Percentiles rank a stretch among this genome's conserved stretches.
Evolutionary conservation across 1,140 invertebrate species (phyloP).

Genomic region (Pomacea maculata): DNA sequence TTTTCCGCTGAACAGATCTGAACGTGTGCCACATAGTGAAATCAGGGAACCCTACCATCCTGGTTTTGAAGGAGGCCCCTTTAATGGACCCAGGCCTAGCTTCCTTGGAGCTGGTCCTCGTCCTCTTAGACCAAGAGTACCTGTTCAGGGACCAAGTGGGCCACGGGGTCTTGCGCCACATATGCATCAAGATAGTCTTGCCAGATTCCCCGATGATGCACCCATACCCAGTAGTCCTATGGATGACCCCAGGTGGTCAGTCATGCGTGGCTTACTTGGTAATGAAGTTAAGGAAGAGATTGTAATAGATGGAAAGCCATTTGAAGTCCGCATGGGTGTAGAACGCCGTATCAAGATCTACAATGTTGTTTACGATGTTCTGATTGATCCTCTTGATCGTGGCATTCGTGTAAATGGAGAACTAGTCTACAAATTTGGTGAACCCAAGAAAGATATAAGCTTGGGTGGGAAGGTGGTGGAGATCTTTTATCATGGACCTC

Average conservation of each 20-base stretch:
- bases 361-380: conserved; percentile 37
- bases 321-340: conserved; percentile 48
- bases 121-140: conserved; percentile 12
- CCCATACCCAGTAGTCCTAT: conserved; percentile 21
- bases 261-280: conserved; percentile 28
- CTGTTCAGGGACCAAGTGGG: neutral
- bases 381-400: conserved; percentile 48
- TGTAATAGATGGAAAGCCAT: conserved; percentile 58
- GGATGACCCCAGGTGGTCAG: conserved; percentile 40
- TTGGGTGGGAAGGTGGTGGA: conserved; percentile 39
- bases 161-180: neutral
- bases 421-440: conserved; percentile 59
- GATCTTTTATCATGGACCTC: conserved; percentile 58
- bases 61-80: conserved; percentile 13
- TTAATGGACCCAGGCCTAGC: neutral
- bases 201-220: neutral
- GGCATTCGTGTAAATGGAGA: conserved; percentile 49
- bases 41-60: neutral
- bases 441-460: conserved; percentile 51
- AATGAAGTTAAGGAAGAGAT: conserved; percentile 49
- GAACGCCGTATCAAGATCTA: conserved; percentile 43
- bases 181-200: neutral
- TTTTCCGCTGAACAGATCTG: neutral
- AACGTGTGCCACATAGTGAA: conserved; percentile 5
- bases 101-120: conserved; percentile 2